Conservation (phyloP, 2,797 vertebrate species). For the Pterois miles region DNA sequence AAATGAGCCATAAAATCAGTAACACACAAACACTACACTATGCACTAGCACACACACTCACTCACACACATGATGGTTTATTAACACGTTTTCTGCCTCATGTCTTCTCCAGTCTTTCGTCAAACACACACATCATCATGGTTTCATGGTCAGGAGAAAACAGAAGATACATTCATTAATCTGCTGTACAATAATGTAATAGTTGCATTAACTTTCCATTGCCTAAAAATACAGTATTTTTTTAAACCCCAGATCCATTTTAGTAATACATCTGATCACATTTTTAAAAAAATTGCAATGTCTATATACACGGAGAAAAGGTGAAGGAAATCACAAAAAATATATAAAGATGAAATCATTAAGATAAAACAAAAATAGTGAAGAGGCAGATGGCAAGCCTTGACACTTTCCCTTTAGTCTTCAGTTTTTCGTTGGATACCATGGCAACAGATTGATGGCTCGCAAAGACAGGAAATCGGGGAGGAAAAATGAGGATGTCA, state of each 20-base stretch:
- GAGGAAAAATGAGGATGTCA: conserved; percentile 42
- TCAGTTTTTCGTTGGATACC: conserved; percentile 57
- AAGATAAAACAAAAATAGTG: conserved; percentile 55
- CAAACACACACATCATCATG: conserved; percentile 65
- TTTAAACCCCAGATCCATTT: conserved; percentile 42
- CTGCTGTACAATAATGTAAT: conserved; percentile 74
- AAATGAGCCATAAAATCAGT: conserved; percentile 58
- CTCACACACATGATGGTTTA: conserved; percentile 37
- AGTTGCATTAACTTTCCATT: conserved; percentile 50
- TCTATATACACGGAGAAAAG: conserved; percentile 67
- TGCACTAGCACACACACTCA: conserved; percentile 24
- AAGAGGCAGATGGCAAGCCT: conserved; percentile 75
- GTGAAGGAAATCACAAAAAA: conserved; percentile 54
- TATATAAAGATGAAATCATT: conserved; percentile 45
- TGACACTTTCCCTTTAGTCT: conserved; percentile 65
- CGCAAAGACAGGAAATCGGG: conserved; percentile 50
- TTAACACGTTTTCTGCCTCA: conserved; percentile 36
- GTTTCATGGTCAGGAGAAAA: conserved; percentile 75
- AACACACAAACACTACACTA: conserved; percentile 51
- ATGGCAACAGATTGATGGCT: conserved; percentile 72
- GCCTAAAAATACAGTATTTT: conserved; percentile 76
- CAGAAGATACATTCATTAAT: conserved; percentile 85
- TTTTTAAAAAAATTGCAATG: conserved; percentile 69
- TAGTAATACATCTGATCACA: conserved; percentile 53
- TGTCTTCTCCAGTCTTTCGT: conserved; percentile 56